Conservation (phyloP, 2,797 vertebrate species). For the Xenopus petersii region DNA sequence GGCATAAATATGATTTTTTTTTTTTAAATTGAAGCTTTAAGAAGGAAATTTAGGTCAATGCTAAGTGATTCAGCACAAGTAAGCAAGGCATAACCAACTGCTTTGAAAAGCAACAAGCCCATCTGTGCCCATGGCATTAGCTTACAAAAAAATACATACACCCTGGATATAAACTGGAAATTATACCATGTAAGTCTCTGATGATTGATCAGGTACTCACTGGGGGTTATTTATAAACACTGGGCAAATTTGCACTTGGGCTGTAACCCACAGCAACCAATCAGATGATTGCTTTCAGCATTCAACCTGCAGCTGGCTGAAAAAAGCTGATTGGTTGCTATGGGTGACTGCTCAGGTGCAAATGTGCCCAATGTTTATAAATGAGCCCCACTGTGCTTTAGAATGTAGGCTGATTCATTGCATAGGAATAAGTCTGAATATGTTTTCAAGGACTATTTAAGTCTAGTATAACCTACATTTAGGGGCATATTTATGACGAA, state of each 20-base stretch:
- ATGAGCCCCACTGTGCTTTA: neutral
- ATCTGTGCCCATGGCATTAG: too few relatives aligned
- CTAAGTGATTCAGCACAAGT: slow-evolving; percentile 8
- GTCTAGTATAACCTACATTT: neutral
- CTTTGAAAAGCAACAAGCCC: neutral
- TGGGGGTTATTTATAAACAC: neutral
- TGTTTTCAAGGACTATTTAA: neutral
- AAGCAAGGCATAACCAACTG: slow-evolving; percentile 2
- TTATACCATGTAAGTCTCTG: slow-evolving; percentile 1
- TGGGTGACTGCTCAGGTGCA: too few relatives aligned
- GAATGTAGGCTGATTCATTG: slow-evolving; percentile 6
- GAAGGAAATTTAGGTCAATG: slow-evolving; percentile 17
- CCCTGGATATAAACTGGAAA: neutral
- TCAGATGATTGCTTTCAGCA: too few relatives aligned
- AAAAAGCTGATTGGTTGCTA: too few relatives aligned
- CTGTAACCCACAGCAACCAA: too few relatives aligned
- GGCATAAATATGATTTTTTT: too few relatives aligned
- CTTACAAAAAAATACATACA: too few relatives aligned
- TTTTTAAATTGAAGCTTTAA: neutral
- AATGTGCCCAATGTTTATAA: too few relatives aligned
- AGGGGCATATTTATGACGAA: too few relatives aligned
- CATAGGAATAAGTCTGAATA: neutral
- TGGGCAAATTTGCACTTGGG: too few relatives aligned
- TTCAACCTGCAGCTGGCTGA: too few relatives aligned
- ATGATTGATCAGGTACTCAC: slow-evolving; percentile 6